Evolutionary conservation across 1,140 invertebrate species (phyloP), one percentile per base, ranked within the genome.

Genomic region (Dufourea novaeangliae): DNA sequence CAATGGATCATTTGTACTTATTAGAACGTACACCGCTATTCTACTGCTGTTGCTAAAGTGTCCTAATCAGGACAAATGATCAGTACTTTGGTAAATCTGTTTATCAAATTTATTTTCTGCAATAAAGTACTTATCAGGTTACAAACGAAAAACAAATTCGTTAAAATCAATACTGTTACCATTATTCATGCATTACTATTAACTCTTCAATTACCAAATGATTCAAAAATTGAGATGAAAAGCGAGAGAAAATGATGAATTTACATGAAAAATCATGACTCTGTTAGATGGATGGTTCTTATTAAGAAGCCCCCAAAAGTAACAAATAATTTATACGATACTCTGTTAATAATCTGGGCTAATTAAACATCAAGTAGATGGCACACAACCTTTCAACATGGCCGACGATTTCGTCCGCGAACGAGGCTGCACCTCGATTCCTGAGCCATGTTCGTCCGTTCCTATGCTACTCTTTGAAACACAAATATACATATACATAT

Each of bases 351-450:
- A 7, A 29, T 17, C 66, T 52, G 56, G n/a, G 41, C 32, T 22
- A 39, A 44, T 70, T 6, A 41, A 62, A 39, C 27, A 56, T 62
- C 56, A 67, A 10, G 32, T 6, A 0, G 20, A 1, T 34, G 56
- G 70, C 32, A 27, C 39, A n/a, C 22, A 20, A 6, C 10, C n/a
- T 41, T 25, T 41, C 22, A 46, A 46, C 37, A 14, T 73, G 44
- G 29, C n/a, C 46, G 46, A 67, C 54, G 61, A 75, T 75, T 37
- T 59, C 54, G 54, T 76, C 61, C 50, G 52, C 20, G n/a, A 59
- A 75, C 72, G 46, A 64, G 17, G 37, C 37, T 29, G 34, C 10
- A 32, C n/a, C n/a, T 67, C 37, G 72, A 68, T 27, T 68, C 12
- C 57, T 0, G 7, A 66, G n/a, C 32, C 29, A 75, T 67, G 22